These are phyloP conservation scores for Enteromius fasciolatus DNA, from an alignment of 2,797 vertebrate genomes.

Conservation along the genomic window DNA sequence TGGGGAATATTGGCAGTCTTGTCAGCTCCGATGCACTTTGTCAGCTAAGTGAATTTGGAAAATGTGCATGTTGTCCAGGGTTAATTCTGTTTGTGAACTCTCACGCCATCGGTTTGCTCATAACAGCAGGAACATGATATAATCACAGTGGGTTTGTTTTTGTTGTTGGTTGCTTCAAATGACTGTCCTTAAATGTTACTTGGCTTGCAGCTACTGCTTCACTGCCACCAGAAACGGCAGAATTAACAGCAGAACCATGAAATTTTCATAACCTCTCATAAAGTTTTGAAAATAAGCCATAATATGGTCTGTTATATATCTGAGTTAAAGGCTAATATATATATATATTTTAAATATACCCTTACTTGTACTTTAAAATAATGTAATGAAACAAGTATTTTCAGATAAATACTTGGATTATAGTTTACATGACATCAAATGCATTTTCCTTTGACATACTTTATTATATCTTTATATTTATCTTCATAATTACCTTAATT, in stretches of 20 bases:
- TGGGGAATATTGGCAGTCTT: neutral
- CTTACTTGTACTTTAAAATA: too few species aligned
- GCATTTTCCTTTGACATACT: too few species aligned
- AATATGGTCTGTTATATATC: neutral
- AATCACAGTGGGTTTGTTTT: neutral
- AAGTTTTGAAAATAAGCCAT: neutral
- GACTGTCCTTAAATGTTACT: neutral
- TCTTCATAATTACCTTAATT: too few species aligned
- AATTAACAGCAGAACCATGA: neutral
- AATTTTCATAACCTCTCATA: neutral
- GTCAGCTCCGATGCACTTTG: neutral
- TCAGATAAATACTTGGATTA: too few species aligned
- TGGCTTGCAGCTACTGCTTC: neutral
- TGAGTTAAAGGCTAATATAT: too few species aligned
- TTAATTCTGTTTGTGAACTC: slow-evolving; percentile 11
- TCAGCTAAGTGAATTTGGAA: slow-evolving; percentile 25
- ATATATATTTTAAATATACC: too few species aligned
- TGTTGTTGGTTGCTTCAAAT: neutral
- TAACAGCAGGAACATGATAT: neutral
- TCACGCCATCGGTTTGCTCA: slow-evolving; percentile 16
- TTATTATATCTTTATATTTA: too few species aligned
- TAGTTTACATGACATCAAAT: too few species aligned
- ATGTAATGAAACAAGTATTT: too few species aligned
- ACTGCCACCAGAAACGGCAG: neutral
- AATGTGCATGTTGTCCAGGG: slow-evolving; percentile 3